Percentiles rank a stretch among this genome's conserved stretches.
Conservation (phyloP, 2,113 vertebrate genomes). For the Silurus glanis region DNA sequence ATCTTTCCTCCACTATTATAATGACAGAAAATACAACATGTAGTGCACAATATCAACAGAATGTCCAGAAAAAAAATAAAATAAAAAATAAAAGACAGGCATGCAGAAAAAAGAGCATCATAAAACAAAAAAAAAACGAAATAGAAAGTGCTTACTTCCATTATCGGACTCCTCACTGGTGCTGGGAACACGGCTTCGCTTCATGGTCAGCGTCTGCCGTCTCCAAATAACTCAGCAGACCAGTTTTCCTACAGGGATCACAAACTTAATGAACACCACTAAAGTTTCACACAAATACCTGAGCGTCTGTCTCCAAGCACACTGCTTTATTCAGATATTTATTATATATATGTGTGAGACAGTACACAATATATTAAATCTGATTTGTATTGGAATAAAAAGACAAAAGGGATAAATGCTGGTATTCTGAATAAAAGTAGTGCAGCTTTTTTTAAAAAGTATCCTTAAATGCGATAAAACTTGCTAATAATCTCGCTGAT, state of each 20-base stretch:
- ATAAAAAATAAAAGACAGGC: too few species aligned
- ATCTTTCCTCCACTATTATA: not conserved
- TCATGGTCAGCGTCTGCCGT: slow-evolving; percentile 79
- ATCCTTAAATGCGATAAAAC: too few species aligned
- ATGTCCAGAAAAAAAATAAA: too few species aligned
- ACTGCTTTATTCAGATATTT: not conserved
- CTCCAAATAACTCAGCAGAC: slow-evolving; percentile 31
- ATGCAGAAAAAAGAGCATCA: not conserved
- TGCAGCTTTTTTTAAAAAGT: too few species aligned
- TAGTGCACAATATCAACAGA: not conserved
- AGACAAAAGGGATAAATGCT: not conserved
- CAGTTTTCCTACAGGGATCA: slow-evolving; percentile 23
- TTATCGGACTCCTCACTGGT: slow-evolving; percentile 97
- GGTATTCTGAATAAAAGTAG: too few species aligned
- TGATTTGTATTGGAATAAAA: not conserved
- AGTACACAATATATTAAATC: not conserved
- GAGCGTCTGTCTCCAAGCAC: not conserved
- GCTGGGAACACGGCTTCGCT: slow-evolving; percentile 87
- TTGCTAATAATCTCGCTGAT: too few species aligned
- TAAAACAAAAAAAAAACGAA: slow-evolving; percentile 26
- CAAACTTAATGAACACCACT: slow-evolving; percentile 4
- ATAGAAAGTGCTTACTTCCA: slow-evolving; percentile 84
- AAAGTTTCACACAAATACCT: not conserved
- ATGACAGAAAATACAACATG: not conserved
- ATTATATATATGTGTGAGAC: too few species aligned